phyloP scores from a whole-genome alignment of 2,888 invertebrate genomes.

The Acanthosepion pharaonis region DNA sequence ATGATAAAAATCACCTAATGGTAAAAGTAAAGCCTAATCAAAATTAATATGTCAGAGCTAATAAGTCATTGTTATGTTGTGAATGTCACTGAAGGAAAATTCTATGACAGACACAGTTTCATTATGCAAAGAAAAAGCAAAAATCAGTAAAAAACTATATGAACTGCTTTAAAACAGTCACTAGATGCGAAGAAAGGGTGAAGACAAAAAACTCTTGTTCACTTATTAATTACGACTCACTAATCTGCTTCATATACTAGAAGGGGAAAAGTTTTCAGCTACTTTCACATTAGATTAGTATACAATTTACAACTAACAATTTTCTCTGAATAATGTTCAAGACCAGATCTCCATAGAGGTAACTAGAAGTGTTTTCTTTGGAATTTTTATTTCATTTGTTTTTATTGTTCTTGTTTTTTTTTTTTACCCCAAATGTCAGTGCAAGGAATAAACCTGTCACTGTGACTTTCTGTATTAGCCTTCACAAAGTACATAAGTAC shows the following conservation, averaged over 20 bases:
- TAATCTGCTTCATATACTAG: not conserved
- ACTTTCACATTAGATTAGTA: not conserved
- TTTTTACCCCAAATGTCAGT: not conserved
- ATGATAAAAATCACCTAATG: no score
- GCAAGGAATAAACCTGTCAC: not conserved
- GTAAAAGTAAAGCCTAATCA: no score
- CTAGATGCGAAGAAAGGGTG: not conserved
- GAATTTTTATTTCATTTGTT: not conserved
- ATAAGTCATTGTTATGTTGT: no score
- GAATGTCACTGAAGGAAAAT: no score
- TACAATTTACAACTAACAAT: not conserved
- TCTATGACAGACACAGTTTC: no score
- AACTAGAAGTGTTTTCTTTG: no score
- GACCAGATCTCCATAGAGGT: no score
- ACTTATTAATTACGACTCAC: not conserved
- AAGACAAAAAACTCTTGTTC: not conserved
- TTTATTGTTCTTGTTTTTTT: not conserved
- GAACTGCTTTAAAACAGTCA: not conserved
- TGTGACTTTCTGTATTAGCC: not conserved
- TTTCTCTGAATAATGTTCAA: not conserved
- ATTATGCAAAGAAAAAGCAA: no score
- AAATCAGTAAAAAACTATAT: not conserved
- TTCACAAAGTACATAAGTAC: not conserved
- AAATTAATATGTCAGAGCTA: no score
- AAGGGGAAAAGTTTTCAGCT: not conserved